phyloP scores from a whole-genome alignment of 2,888 invertebrate genomes.

The Dasysyrphus tricinctus region DNA sequence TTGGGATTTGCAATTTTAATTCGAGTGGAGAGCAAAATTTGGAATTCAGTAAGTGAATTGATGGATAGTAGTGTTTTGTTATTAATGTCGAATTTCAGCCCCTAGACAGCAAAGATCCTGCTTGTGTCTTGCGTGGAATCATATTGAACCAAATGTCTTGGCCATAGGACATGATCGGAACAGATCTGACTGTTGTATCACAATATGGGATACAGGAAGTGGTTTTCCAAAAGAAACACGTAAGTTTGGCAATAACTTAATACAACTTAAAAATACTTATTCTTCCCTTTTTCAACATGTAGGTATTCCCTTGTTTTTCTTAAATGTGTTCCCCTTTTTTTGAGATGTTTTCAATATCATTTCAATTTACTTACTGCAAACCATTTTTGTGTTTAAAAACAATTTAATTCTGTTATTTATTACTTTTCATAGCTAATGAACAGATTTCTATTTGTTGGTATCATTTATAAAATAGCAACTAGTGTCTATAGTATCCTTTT shows the following conservation, averaged over 20 bases:
- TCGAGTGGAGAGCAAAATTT: conserved; percentile 86
- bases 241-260: conserved; percentile 41
- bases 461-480: too few species aligned
- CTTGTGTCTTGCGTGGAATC: conserved; percentile 95
- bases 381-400: too few species aligned
- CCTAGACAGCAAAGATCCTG: conserved; percentile 94
- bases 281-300: too few species aligned
- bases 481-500: too few species aligned
- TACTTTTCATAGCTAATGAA: too few species aligned
- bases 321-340: too few species aligned
- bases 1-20: conserved; percentile 91
- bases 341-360: too few species aligned
- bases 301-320: too few species aligned
- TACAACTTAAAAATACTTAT: too few species aligned
- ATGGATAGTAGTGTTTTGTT: background rate
- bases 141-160: conserved; percentile 90
- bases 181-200: conserved; percentile 93
- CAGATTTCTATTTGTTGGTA: too few species aligned
- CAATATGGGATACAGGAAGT: conserved; percentile 91
- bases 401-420: too few species aligned
- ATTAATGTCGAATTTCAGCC: conserved; percentile 84
- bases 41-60: conserved; percentile 80
- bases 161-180: conserved; percentile 95
- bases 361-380: too few species aligned
- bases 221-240: conserved; percentile 82